Conservation (phyloP, 2,888 invertebrate genomes). For the Tiliacea citrago region DNA sequence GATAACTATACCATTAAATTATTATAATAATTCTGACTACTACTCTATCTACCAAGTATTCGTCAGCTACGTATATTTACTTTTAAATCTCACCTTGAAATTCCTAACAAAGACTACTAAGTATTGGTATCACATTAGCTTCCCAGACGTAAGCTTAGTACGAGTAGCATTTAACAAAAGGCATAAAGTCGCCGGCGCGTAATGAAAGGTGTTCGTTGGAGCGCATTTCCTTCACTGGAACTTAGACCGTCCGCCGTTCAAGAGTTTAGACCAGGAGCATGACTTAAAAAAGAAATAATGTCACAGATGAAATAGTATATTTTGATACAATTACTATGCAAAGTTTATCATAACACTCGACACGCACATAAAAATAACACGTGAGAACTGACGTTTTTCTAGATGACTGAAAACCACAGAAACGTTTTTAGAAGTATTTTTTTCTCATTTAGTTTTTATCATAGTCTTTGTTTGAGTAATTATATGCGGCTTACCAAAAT, state of each 20-base stretch:
- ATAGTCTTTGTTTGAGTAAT: no score
- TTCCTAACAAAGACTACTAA: background rate
- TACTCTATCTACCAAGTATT: background rate
- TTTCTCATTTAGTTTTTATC: no score
- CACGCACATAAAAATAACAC: background rate
- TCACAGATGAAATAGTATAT: background rate
- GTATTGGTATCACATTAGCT: constrained; percentile 1
- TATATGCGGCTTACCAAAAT: no score
- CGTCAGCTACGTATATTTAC: background rate
- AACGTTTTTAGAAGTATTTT: background rate
- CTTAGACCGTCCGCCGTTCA: constrained; percentile 58
- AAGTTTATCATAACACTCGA: background rate
- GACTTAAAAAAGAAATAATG: background rate
- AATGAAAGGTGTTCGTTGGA: constrained; percentile 63
- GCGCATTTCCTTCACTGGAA: constrained; percentile 65
- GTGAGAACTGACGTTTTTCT: background rate
- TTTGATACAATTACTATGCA: background rate
- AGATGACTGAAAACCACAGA: background rate
- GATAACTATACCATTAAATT: background rate
- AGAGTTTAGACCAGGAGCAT: constrained; percentile 53
- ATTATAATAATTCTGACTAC: background rate
- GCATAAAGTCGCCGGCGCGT: constrained; percentile 45
- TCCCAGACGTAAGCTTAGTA: background rate
- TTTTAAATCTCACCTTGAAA: background rate
- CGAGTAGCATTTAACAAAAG: constrained; percentile 28